Evolutionary conservation across 2,888 invertebrate genomes (phyloP).

Genomic region (Anagyrus pseudococci): DNA sequence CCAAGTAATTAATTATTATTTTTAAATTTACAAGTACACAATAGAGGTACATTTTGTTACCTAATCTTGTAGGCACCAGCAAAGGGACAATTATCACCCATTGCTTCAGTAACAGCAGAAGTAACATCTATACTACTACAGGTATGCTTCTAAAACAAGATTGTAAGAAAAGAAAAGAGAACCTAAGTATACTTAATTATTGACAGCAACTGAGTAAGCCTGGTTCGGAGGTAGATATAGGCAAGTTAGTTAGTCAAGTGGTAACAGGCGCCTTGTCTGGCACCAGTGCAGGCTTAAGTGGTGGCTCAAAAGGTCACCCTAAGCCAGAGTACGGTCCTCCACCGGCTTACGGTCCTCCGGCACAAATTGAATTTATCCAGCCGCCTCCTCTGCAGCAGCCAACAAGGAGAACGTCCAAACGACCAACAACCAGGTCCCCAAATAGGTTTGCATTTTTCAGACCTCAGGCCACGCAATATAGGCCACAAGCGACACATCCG

Average conservation of each 20-base stretch:
- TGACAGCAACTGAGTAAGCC: constrained; percentile 45
- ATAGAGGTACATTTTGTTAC: background rate
- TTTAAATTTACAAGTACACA: background rate
- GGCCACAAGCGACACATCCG: constrained; percentile 24
- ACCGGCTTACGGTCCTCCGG: constrained; percentile 5
- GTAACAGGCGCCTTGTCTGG: constrained; percentile 55
- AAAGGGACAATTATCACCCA: constrained; percentile 49
- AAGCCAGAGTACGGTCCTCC: background rate
- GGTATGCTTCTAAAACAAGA: too few relatives aligned
- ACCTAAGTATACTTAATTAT: too few relatives aligned
- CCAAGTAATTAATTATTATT: constrained; percentile 43
- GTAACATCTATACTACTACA: too few relatives aligned
- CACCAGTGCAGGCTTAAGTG: constrained; percentile 53
- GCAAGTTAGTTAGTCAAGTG: constrained; percentile 50
- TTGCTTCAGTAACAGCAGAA: constrained; percentile 40
- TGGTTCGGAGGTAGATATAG: constrained; percentile 47
- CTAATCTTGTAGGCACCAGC: constrained; percentile 46
- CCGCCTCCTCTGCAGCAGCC: constrained; percentile 12
- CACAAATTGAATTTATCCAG: background rate
- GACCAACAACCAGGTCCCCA: background rate
- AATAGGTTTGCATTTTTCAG: background rate
- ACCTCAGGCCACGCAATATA: constrained; percentile 21
- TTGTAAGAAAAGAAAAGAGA: too few relatives aligned
- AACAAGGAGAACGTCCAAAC: background rate
- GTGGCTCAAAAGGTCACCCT: constrained; percentile 35